Evolutionary conservation across 2,113 vertebrate genomes (phyloP).

Genomic region (Microcebus murinus): DNA sequence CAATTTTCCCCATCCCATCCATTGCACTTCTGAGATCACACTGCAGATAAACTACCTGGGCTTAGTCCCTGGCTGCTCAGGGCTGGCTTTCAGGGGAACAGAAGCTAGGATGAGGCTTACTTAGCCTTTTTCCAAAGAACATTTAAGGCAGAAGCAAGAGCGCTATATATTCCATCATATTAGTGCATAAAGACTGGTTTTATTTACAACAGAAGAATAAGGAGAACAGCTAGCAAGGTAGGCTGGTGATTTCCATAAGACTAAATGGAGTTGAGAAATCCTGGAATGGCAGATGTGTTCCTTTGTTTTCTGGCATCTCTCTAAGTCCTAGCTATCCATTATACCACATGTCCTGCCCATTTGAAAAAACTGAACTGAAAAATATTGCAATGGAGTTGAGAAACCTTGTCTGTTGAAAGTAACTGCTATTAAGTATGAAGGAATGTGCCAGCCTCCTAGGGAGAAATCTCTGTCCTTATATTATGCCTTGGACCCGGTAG

Average conservation of each 20-base stretch:
- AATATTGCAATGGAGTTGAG: neutral
- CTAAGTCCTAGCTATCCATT: neutral
- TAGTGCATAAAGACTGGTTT: neutral
- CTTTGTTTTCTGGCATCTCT: constrained; percentile 24
- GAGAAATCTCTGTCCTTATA: constrained; percentile 41
- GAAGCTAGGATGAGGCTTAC: neutral
- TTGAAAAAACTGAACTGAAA: neutral
- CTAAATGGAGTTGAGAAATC: neutral
- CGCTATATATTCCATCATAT: neutral
- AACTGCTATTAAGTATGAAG: constrained; percentile 12
- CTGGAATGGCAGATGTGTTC: neutral
- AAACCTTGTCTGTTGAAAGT: constrained; percentile 13
- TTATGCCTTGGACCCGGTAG: neutral
- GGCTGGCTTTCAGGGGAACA: neutral
- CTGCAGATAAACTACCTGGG: neutral
- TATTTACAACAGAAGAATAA: neutral
- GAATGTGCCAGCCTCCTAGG: neutral
- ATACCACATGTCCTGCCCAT: neutral
- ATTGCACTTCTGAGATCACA: neutral
- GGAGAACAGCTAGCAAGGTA: neutral
- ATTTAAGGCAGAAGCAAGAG: neutral
- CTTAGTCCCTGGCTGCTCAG: neutral
- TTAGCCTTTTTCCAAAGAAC: neutral
- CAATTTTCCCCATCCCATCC: neutral
- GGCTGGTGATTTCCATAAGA: neutral